phyloP scores from a whole-genome alignment of 92 coral and sea anemone species.

The Zoanthus solanderi region DNA sequence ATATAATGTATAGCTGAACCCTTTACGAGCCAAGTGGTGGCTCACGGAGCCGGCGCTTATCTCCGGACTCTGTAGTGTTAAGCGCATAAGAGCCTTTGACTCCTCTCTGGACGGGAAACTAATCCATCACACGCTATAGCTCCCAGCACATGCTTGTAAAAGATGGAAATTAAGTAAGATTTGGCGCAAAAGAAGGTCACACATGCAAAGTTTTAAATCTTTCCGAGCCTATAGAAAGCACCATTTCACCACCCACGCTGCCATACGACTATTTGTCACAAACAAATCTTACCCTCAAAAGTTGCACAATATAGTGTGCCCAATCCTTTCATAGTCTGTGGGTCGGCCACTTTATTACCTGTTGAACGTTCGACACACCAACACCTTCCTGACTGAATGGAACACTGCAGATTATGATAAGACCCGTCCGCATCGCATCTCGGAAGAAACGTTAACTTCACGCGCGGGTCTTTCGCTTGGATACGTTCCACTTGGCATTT shows the following conservation, averaged over 20 bases:
- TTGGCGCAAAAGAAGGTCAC: too few relatives aligned
- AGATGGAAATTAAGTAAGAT: too few relatives aligned
- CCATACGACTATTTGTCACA: background rate
- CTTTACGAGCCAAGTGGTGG: too few relatives aligned
- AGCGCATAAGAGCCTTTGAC: too few relatives aligned
- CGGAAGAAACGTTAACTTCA: conserved; percentile 81
- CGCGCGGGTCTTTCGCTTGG: conserved; percentile 86
- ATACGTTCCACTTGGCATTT: conserved; percentile 80
- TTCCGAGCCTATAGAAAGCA: too few relatives aligned
- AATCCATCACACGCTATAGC: too few relatives aligned
- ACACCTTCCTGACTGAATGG: conserved; percentile 79
- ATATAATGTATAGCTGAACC: too few relatives aligned
- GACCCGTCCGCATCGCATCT: conserved; percentile 82
- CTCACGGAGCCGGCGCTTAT: too few relatives aligned
- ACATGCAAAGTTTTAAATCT: too few relatives aligned
- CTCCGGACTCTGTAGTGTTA: too few relatives aligned
- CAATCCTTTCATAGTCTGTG: conserved; percentile 45
- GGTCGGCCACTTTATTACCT: conserved; percentile 91
- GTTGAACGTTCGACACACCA: conserved; percentile 93
- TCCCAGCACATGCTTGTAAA: too few relatives aligned
- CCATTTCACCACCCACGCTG: background rate
- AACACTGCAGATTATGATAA: conserved; percentile 92
- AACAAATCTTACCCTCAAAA: conserved; percentile 60
- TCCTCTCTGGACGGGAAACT: too few relatives aligned
- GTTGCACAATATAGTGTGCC: conserved; percentile 76